Evolutionary conservation across 2,113 vertebrate genomes (phyloP).

Genomic region (Turdus rufiventris): DNA sequence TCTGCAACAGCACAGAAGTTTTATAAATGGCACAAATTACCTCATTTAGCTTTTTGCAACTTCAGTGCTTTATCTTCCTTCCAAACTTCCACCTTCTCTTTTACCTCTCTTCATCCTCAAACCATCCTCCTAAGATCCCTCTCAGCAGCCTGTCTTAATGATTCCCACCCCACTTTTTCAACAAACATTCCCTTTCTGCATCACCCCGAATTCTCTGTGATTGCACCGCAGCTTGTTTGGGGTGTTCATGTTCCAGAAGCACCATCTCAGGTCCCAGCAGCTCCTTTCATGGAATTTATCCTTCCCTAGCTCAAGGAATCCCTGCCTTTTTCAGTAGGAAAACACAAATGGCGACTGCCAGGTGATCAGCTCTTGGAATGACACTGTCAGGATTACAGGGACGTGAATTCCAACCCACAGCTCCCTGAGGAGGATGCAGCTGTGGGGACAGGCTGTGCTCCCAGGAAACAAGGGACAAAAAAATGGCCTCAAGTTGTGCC

Average conservation of each 20-base stretch:
- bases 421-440: not conserved
- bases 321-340: not conserved
- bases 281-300: not conserved
- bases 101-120: not conserved
- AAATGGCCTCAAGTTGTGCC: not conserved
- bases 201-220: not conserved
- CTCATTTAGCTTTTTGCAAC: not conserved
- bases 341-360: not conserved
- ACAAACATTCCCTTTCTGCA: not conserved
- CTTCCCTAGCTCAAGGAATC: not conserved
- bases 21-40: not conserved
- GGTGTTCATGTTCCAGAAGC: not conserved
- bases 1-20: not conserved
- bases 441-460: not conserved
- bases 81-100: not conserved
- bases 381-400: not conserved
- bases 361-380: not conserved
- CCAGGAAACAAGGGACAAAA: not conserved
- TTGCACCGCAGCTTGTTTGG: fast-evolving
- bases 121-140: not conserved
- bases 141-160: not conserved
- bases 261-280: not conserved
- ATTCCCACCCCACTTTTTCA: not conserved
- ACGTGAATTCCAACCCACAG: fast-evolving
- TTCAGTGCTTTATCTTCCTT: not conserved